Evolutionary conservation across 2,888 invertebrate genomes (phyloP), one percentile per base, ranked within the genome.

Genomic region (Melieria omissa): DNA sequence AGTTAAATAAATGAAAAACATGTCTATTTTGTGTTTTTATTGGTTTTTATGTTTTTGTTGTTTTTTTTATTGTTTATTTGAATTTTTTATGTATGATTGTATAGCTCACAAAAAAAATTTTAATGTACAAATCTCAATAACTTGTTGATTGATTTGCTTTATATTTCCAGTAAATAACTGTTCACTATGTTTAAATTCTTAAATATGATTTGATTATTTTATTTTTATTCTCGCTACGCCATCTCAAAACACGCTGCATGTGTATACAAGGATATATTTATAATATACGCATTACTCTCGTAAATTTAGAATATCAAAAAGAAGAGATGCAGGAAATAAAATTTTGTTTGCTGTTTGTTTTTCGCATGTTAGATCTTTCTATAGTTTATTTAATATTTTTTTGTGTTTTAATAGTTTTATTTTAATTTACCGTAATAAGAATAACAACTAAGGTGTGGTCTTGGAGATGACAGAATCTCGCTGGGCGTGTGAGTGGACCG

Each of bases 91-190:
- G 69, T 65, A 69, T 61, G 65, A 60, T 73, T 55, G 61, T 65
- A 70, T 57, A 68, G 58, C 65, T 60, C 70, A 73, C 73, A 73
- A 73, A 73, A 69, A 69, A 65, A 65, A 69, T 65, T 62, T 46
- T 46, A 69, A 55, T 73, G 47, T 73, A 73, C 69, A 73, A 73
- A 70, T 73, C 65, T 70, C 69, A 73, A 70, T 72, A 65, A 62
- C 57, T 65, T 57, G 46, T 65, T 46, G 69, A 69, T 69, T 69
- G 52, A 14, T 67, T 67, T 67, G 46, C 49, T 67, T 67, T 52
- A 47, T 41, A 60, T 29, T 60, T 60, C 52, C 42, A 60, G 49
- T 68, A 62, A 62, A 61, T 44, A 68, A 62, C 54, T 61, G 42
- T 54, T 68, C 41, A 63, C 42, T 47, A 55, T 55, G 57, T 42